phyloP scores from a whole-genome alignment of 2,888 invertebrate species.

The Kryphioiulus occultus region DNA sequence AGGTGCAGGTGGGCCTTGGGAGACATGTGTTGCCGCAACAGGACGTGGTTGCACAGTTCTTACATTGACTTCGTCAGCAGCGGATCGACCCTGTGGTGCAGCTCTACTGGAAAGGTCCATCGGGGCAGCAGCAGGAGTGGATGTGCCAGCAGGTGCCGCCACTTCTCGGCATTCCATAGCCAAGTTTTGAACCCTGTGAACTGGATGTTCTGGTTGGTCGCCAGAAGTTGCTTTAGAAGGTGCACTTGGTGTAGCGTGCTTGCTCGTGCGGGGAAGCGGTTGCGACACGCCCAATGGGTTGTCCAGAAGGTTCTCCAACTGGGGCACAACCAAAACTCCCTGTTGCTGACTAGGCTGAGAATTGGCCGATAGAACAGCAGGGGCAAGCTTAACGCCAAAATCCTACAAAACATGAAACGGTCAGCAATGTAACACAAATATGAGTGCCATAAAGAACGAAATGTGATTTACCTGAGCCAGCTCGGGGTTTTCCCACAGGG shows the following conservation, averaged over 20 bases:
- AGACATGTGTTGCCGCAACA: not conserved
- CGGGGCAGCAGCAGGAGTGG: not conserved
- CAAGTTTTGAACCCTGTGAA: not conserved
- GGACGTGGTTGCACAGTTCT: not conserved
- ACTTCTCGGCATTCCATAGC: not conserved
- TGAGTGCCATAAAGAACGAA: not conserved
- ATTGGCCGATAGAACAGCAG: slow-evolving; percentile 45
- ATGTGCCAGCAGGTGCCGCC: not conserved
- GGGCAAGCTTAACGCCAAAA: slow-evolving; percentile 14
- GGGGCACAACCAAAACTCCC: slow-evolving; percentile 50
- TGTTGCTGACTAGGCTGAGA: slow-evolving; percentile 43
- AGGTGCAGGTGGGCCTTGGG: not conserved
- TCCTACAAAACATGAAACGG: not conserved
- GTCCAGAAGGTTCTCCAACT: slow-evolving; percentile 46
- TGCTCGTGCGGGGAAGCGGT: not conserved
- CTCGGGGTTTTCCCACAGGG: slow-evolving; percentile 53
- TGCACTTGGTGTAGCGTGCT: not conserved
- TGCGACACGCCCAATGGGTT: slow-evolving; percentile 44
- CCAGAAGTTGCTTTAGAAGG: not conserved
- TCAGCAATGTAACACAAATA: not conserved
- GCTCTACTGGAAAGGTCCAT: slow-evolving; percentile 47
- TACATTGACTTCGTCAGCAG: slow-evolving; percentile 32
- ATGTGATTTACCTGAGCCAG: slow-evolving; percentile 29
- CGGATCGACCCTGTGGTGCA: slow-evolving; percentile 47
- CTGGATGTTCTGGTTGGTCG: not conserved